A percentile compares a stretch with the other conserved stretches of the same genome.
phyloP scores from a whole-genome alignment of 2,888 invertebrate species.

The Lobophora halterata region DNA sequence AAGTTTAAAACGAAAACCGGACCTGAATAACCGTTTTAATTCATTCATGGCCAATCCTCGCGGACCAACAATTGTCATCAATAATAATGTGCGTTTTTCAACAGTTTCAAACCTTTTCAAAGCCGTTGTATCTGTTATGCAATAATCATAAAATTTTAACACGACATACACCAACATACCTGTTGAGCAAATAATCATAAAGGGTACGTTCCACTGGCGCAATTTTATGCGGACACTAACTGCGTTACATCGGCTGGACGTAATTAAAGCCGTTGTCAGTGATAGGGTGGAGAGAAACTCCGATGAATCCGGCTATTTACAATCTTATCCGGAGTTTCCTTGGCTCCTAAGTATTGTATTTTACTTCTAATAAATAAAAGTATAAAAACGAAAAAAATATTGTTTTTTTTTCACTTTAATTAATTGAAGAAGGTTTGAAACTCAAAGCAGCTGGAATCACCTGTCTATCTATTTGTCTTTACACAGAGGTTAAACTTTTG shows the following conservation, averaged over 20 bases:
- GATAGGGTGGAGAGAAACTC: slow-evolving; percentile 2
- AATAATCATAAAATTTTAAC: slow-evolving; percentile 30
- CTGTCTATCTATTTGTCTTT: too few species aligned
- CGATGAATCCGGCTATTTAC: background rate
- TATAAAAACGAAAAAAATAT: too few species aligned
- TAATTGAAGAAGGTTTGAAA: too few species aligned
- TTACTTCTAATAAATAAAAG: too few species aligned
- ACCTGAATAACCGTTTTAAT: too few species aligned
- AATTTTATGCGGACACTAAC: slow-evolving; percentile 29
- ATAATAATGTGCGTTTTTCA: background rate
- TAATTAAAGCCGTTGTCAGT: slow-evolving; percentile 51
- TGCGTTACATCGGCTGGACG: slow-evolving; percentile 35
- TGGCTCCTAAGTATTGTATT: too few species aligned
- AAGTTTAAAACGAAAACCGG: too few species aligned
- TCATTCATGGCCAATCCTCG: too few species aligned
- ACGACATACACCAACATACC: slow-evolving; percentile 37
- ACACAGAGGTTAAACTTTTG: too few species aligned
- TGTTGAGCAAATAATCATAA: slow-evolving; percentile 69
- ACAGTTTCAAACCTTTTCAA: slow-evolving; percentile 1
- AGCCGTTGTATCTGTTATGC: slow-evolving; percentile 15
- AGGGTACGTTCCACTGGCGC: slow-evolving; percentile 37
- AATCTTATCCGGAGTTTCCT: too few species aligned
- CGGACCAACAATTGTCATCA: background rate
- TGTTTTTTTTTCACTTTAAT: too few species aligned
- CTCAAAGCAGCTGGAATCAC: too few species aligned